phyloP scores from a whole-genome alignment of 2,888 invertebrate species.

The Troilus luridus region DNA sequence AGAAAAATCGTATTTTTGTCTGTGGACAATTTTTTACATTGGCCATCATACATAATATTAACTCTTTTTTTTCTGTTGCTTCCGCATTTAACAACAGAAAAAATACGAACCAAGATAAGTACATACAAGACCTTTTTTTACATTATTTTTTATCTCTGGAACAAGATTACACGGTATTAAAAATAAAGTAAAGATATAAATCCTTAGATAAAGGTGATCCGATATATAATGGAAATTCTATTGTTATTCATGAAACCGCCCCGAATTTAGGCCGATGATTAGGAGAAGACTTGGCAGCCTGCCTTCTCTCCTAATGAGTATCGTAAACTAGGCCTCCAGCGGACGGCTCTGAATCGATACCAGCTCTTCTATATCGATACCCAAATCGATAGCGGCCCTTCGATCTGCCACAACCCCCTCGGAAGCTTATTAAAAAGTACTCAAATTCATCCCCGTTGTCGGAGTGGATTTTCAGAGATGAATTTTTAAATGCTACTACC shows the following conservation, averaged over 20 bases:
- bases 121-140: too few relatives aligned
- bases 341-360: neutral
- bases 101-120: too few relatives aligned
- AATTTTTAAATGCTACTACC: neutral
- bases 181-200: neutral
- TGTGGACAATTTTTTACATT: too few relatives aligned
- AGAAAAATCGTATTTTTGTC: too few relatives aligned
- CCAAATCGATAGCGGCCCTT: conserved; percentile 31
- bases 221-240: neutral
- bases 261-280: neutral
- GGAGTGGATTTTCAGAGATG: neutral
- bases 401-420: neutral
- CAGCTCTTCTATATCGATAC: neutral
- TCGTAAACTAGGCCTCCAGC: neutral
- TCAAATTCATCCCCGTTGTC: neutral
- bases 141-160: neutral
- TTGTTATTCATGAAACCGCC: conserved; percentile 24
- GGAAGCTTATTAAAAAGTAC: neutral
- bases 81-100: too few relatives aligned
- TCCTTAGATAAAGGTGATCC: neutral
- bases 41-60: too few relatives aligned
- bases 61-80: too few relatives aligned
- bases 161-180: neutral
- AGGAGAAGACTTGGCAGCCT: conserved; percentile 2
- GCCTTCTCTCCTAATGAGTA: neutral